These are phyloP conservation scores for Acanthurus lineatus DNA, from an alignment of 2,797 vertebrate species.

Conservation along the genomic window DNA sequence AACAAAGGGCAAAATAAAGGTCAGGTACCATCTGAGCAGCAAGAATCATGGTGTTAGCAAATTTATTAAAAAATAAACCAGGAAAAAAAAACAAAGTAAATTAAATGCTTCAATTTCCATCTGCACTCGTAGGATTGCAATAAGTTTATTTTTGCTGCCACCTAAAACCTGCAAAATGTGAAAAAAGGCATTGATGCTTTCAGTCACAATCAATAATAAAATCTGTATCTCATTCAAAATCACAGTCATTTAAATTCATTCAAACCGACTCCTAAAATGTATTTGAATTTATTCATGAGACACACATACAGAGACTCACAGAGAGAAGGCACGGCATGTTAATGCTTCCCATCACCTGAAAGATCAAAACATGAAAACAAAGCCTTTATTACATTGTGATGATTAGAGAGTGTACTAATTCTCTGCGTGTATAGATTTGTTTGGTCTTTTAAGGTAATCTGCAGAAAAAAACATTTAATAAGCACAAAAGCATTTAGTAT, in stretches of 20 bases:
- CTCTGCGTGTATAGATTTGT: slow-evolving; percentile 19
- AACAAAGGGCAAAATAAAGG: slow-evolving; percentile 16
- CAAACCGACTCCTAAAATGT: neutral
- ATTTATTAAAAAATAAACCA: neutral
- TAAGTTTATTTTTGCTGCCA: neutral
- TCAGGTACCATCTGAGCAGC: slow-evolving; percentile 10
- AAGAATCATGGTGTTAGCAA: neutral
- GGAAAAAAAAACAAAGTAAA: neutral
- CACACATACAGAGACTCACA: neutral
- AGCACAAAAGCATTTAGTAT: slow-evolving; percentile 11
- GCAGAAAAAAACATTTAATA: slow-evolving; percentile 17
- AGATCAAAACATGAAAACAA: slow-evolving; percentile 2
- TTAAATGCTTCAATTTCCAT: neutral
- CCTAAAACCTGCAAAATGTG: neutral
- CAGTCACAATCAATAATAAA: neutral
- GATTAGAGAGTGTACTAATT: slow-evolving; percentile 14
- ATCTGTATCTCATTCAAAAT: neutral
- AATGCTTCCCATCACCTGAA: neutral
- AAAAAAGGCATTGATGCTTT: neutral
- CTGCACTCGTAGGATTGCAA: neutral
- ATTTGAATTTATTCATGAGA: neutral
- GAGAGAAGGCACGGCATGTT: neutral
- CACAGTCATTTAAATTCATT: too few species aligned
- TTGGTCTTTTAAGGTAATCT: slow-evolving; percentile 2
- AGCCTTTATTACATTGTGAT: slow-evolving; percentile 14